phyloP scores from a whole-genome alignment of 1,140 invertebrate species.

The Drosophila subpulchrella region DNA sequence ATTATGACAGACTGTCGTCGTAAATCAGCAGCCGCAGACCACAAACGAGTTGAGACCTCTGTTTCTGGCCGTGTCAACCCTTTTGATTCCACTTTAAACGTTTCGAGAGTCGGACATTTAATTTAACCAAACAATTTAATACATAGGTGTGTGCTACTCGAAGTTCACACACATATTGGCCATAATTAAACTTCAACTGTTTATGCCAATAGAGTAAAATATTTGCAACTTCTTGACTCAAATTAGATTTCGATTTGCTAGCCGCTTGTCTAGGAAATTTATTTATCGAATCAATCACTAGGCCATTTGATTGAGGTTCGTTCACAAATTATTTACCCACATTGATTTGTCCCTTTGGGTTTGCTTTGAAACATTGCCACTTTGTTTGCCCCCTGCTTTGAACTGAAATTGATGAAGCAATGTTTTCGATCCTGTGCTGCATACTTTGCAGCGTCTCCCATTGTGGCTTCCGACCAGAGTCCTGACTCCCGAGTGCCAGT shows the following conservation, averaged over 20 bases:
- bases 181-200: constrained; percentile 15
- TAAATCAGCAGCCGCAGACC: constrained; percentile 57
- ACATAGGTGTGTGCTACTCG: neutral
- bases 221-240: constrained; percentile 12
- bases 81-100: constrained; percentile 1
- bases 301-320: constrained; percentile 16
- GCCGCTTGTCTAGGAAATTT: constrained; percentile 25
- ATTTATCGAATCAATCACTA: constrained; percentile 45
- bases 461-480: constrained; percentile 5
- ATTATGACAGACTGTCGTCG: constrained; percentile 57
- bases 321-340: constrained; percentile 31
- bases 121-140: constrained; percentile 28
- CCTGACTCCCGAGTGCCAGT: neutral
- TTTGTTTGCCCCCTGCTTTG: constrained; percentile 27
- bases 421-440: constrained; percentile 32
- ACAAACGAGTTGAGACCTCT: constrained; percentile 30
- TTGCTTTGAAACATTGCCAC: constrained; percentile 7
- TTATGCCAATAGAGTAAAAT: neutral
- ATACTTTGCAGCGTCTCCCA: constrained; percentile 14
- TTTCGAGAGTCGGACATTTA: constrained; percentile 14
- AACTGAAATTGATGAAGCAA: constrained; percentile 31
- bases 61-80: constrained; percentile 29
- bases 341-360: constrained; percentile 42
- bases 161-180: constrained; percentile 9
- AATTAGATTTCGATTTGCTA: constrained; percentile 38